Evolutionary conservation across 2,797 vertebrate species (phyloP).

Genomic region (Salarias fasciatus): DNA sequence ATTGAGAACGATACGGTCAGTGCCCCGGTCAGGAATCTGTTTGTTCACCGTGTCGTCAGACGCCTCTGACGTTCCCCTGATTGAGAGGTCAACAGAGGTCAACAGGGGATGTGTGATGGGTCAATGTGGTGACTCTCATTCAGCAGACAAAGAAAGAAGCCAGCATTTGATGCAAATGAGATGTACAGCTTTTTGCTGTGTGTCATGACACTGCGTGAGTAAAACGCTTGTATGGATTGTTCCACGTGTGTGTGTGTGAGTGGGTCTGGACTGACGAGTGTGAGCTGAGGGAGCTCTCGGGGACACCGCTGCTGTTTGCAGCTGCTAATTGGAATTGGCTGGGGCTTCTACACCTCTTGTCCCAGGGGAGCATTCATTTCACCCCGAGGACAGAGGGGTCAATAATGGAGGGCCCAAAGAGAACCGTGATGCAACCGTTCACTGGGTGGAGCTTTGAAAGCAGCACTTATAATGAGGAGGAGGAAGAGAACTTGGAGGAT

Average conservation of each 20-base stretch:
- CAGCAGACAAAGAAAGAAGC: no score
- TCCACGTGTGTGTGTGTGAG: no score
- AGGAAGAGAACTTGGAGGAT: constrained; percentile 6
- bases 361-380: constrained; percentile 43
- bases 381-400: constrained; percentile 50
- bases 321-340: constrained; percentile 74
- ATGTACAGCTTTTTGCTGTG: no score
- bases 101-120: constrained; percentile 23
- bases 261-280: background rate
- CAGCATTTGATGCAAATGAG: no score
- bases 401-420: constrained; percentile 28
- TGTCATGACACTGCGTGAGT: no score
- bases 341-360: constrained; percentile 39
- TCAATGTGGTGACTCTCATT: background rate
- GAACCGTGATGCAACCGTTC: constrained; percentile 9
- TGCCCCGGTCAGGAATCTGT: constrained; percentile 42
- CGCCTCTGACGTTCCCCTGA: background rate
- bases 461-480: constrained; percentile 66
- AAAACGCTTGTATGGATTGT: no score
- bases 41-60: constrained; percentile 35
- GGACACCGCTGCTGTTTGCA: constrained; percentile 70
- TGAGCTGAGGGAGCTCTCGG: no score
- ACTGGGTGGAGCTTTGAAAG: constrained; percentile 23
- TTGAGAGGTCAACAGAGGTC: constrained; percentile 28
- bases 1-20: constrained; percentile 28